A percentile compares a stretch with the other conserved stretches of the same genome.
Evolutionary conservation across 2,888 invertebrate species (phyloP).

Genomic region (Himalopsyche tibetana): DNA sequence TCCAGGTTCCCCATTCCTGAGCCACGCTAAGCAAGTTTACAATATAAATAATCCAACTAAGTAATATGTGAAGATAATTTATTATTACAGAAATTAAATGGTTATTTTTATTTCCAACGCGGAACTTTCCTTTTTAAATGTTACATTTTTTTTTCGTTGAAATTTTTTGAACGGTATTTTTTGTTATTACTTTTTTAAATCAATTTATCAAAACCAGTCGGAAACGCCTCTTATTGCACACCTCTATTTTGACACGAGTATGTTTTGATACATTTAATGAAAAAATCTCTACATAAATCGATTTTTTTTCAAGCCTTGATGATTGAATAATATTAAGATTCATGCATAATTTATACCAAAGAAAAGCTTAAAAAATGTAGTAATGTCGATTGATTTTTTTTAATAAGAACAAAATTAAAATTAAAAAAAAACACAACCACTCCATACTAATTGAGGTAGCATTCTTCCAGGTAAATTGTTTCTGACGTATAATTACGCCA

Average conservation of each 20-base stretch:
- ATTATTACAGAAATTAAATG: no score
- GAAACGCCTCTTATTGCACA: not conserved
- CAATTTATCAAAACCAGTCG: not conserved
- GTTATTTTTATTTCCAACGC: no score
- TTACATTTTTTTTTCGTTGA: not conserved
- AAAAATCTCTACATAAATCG: not conserved
- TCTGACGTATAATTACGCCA: no score
- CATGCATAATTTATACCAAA: not conserved
- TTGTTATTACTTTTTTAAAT: not conserved
- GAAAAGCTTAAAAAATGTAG: not conserved
- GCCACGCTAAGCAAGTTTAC: no score
- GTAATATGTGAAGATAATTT: no score
- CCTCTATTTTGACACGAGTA: not conserved
- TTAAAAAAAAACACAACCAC: no score
- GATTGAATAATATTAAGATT: not conserved
- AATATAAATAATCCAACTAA: no score
- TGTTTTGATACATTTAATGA: not conserved
- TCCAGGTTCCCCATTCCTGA: no score
- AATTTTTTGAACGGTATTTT: not conserved
- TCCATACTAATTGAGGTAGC: no score
- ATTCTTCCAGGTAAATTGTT: no score
- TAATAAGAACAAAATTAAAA: not conserved
- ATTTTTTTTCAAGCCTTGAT: no score
- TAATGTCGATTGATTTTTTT: constrained; percentile 7
- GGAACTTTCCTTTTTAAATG: not conserved